These are phyloP conservation scores for Prorops nasuta DNA, from an alignment of 1,140 invertebrate species.

Conservation along the genomic window DNA sequence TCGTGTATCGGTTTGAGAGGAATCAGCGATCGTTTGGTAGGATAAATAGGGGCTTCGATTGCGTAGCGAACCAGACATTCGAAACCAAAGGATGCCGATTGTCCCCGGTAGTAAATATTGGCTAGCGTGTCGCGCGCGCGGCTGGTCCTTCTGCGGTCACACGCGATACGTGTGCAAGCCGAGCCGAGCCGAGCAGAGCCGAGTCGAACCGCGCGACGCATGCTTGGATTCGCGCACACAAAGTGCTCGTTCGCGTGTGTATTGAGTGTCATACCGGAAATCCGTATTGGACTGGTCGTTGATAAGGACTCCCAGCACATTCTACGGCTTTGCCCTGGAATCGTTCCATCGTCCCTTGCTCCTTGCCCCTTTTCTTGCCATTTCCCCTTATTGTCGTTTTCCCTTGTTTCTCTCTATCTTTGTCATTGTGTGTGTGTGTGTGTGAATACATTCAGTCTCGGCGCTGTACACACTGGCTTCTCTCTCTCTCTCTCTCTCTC, in stretches of 20 bases:
- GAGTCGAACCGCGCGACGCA: neutral
- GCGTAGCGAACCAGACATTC: neutral
- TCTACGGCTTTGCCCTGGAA: too few species aligned
- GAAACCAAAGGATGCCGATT: slow-evolving; percentile 22
- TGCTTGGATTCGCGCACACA: neutral
- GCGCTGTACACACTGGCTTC: too few species aligned
- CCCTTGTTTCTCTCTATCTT: too few species aligned
- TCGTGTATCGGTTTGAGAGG: too few species aligned
- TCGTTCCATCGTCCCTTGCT: too few species aligned
- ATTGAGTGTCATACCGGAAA: slow-evolving; percentile 20
- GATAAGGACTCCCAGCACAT: slow-evolving; percentile 19
- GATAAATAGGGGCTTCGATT: slow-evolving; percentile 23
- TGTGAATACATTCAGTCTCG: too few species aligned
- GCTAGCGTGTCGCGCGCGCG: slow-evolving; percentile 15
- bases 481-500: too few species aligned
- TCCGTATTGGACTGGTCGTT: slow-evolving; percentile 15
- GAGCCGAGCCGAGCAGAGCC: too few species aligned
- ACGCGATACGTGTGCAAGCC: neutral
- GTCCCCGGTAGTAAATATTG: slow-evolving; percentile 27
- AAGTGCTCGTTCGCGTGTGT: slow-evolving; percentile 3
- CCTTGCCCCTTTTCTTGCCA: too few species aligned
- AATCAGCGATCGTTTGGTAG: too few species aligned
- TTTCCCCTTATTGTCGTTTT: too few species aligned
- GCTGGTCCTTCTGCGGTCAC: neutral
- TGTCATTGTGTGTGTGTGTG: too few species aligned